A percentile compares a stretch with the other conserved stretches of the same genome.
Evolutionary conservation across 2,797 vertebrate species (phyloP).

Genomic region (Numenius phaeopus): DNA sequence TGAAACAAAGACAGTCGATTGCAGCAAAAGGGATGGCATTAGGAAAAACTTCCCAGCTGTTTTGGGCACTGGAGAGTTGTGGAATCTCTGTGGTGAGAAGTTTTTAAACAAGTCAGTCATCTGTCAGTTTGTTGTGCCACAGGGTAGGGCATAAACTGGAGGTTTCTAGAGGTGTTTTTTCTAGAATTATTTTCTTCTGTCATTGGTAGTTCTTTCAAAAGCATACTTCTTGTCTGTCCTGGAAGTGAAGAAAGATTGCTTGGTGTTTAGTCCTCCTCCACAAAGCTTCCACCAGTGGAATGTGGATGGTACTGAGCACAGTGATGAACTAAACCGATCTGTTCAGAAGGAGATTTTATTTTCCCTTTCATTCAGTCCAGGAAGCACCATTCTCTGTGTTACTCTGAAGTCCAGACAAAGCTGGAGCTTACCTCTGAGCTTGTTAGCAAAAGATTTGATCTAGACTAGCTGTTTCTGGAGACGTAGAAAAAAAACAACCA

Average conservation of each 20-base stretch:
- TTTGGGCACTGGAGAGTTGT: not conserved
- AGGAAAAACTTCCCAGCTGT: not conserved
- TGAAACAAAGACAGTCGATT: not conserved
- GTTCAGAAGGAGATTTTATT: not conserved
- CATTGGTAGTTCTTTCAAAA: not conserved
- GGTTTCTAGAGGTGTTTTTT: not conserved
- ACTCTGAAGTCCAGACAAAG: not conserved
- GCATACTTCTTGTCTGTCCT: not conserved
- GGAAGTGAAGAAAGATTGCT: not conserved
- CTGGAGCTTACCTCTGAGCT: not conserved
- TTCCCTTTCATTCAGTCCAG: not conserved
- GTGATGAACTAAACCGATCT: not conserved
- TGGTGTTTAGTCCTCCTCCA: not conserved
- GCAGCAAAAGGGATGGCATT: not conserved
- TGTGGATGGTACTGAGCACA: not conserved
- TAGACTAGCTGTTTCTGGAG: not conserved
- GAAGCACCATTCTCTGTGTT: not conserved
- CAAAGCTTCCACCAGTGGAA: not conserved
- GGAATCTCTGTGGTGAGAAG: not conserved
- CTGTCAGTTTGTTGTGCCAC: not conserved
- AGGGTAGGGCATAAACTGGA: not conserved
- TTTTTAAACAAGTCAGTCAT: not conserved
- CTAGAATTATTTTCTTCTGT: not conserved
- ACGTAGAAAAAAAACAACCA: not conserved
- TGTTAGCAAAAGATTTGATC: not conserved